These are phyloP conservation scores for Limnodromus scolopaceus DNA, from an alignment of 2,797 vertebrate genomes.

Conservation along the genomic window DNA sequence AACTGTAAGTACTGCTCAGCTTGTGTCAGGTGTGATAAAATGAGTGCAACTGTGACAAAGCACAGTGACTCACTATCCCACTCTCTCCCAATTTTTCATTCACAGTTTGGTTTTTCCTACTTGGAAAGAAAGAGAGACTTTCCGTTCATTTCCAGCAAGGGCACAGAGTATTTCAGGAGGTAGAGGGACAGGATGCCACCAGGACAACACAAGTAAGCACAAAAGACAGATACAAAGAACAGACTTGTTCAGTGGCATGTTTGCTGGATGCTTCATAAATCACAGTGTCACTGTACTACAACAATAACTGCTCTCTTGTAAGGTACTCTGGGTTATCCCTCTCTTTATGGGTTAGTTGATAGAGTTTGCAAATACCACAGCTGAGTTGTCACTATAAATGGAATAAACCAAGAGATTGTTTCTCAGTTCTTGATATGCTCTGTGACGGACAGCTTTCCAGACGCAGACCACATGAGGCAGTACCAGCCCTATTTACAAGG, in stretches of 20 bases:
- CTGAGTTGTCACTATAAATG: conserved; percentile 71
- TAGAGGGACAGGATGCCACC: conserved; percentile 60
- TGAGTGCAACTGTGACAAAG: conserved; percentile 54
- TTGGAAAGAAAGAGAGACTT: not conserved
- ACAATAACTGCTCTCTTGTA: conserved; percentile 63
- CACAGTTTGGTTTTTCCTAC: conserved; percentile 55
- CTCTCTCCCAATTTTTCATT: conserved; percentile 59
- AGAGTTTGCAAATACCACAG: conserved; percentile 67
- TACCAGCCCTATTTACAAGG: not conserved
- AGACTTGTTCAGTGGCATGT: conserved; percentile 71
- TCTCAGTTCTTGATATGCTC: not conserved
- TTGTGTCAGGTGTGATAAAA: conserved; percentile 59
- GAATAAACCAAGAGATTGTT: conserved; percentile 52
- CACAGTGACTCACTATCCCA: conserved; percentile 42
- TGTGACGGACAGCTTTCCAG: not conserved
- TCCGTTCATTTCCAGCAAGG: conserved; percentile 47
- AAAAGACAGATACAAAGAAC: conserved; percentile 75
- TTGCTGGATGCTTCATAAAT: conserved; percentile 75
- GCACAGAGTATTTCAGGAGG: conserved; percentile 57
- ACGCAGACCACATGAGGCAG: not conserved
- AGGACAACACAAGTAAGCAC: conserved; percentile 72
- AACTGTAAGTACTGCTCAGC: conserved; percentile 34
- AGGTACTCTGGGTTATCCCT: conserved; percentile 25
- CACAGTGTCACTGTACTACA: conserved; percentile 65
- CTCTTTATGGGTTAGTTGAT: conserved; percentile 31